A percentile compares a stretch with the other conserved stretches of the same genome.
Evolutionary conservation across 2,113 vertebrate species (phyloP).

Genomic region (Steatornis caripensis): DNA sequence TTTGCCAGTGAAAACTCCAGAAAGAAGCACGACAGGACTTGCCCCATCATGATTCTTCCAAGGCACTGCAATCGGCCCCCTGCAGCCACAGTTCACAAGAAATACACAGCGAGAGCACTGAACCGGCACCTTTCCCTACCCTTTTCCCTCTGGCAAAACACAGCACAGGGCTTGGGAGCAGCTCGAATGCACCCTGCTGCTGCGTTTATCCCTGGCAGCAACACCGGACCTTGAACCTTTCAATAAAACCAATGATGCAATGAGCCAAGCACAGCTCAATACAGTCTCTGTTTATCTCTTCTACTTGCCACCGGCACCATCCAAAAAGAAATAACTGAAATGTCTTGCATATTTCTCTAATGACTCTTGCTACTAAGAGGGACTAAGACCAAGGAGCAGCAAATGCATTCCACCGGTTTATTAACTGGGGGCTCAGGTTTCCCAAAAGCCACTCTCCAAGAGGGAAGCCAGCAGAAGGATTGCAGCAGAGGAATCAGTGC

Average conservation of each 20-base stretch:
- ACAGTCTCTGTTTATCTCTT: not conserved
- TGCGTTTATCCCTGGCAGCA: not conserved
- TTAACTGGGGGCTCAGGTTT: not conserved
- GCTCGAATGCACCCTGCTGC: not conserved
- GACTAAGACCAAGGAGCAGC: not conserved
- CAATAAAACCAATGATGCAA: slow-evolving; percentile 2
- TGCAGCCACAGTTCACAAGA: accelerated
- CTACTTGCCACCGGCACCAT: slow-evolving; percentile 9
- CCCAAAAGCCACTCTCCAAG: not conserved
- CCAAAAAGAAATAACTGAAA: slow-evolving; percentile 35
- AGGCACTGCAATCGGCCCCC: too few relatives aligned
- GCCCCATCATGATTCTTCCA: not conserved
- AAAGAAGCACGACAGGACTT: not conserved
- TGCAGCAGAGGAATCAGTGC: not conserved
- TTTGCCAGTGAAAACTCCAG: not conserved
- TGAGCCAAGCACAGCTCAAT: not conserved
- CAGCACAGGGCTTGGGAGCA: accelerated
- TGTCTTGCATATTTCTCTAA: slow-evolving; percentile 43
- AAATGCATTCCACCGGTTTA: not conserved
- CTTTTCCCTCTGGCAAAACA: not conserved
- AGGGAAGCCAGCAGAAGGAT: not conserved
- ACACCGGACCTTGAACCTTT: not conserved
- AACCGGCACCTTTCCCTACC: not conserved
- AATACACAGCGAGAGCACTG: accelerated
- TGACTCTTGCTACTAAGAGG: not conserved